Conservation (phyloP, 2,113 vertebrate species). For the Melanostigma gelatinosum region DNA sequence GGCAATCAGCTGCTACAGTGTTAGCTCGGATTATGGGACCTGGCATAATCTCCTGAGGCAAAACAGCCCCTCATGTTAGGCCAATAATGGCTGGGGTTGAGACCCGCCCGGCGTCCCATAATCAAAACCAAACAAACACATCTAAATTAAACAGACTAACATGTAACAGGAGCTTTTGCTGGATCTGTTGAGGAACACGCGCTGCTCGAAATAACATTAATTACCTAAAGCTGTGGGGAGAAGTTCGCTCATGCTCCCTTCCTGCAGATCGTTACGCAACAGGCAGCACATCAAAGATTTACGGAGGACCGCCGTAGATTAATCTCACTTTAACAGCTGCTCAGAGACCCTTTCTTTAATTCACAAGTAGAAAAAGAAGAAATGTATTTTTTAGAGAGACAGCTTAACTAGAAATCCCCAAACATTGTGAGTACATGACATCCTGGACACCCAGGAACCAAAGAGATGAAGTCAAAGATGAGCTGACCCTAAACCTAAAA, state of each 20-base stretch:
- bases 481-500: conserved; percentile 26
- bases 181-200: not conserved
- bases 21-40: conserved; percentile 21
- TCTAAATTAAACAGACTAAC: conserved; percentile 34
- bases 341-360: conserved; percentile 23
- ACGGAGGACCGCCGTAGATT: conserved; percentile 1
- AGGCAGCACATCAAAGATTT: conserved; percentile 20
- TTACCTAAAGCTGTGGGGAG: conserved; percentile 25
- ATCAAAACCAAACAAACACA: conserved; percentile 63
- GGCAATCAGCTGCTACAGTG: conserved; percentile 44
- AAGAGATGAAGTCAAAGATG: conserved; percentile 21
- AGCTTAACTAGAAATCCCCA: not conserved
- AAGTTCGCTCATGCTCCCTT: not conserved
- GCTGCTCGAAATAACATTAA: conserved; percentile 32
- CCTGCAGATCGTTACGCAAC: conserved; percentile 1
- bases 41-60: conserved; percentile 58
- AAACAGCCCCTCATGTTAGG: conserved; percentile 44
- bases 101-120: conserved; percentile 21
- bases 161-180: conserved; percentile 32
- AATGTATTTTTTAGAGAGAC: not conserved
- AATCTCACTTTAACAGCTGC: conserved; percentile 18
- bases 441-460: conserved; percentile 9
- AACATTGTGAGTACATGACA: not conserved
- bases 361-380: not conserved
- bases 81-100: conserved; percentile 9